Evolutionary conservation across 2,797 vertebrate genomes (phyloP).

Genomic region (Syndactyla subalaris): DNA sequence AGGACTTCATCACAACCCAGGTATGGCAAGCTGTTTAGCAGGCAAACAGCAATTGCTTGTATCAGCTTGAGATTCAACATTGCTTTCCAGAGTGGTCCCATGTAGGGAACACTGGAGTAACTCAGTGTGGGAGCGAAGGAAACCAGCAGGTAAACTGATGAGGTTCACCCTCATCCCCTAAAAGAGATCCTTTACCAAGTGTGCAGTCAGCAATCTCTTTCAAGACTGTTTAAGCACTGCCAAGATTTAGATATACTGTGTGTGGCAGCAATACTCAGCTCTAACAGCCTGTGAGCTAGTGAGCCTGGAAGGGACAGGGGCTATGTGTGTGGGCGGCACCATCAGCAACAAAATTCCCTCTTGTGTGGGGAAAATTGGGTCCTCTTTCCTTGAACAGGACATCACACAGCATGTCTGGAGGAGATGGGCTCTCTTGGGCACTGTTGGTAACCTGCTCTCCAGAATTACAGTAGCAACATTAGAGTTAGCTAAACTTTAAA

Average conservation of each 20-base stretch:
- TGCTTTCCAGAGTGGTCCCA: background rate
- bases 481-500: background rate
- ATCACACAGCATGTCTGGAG: background rate
- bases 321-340: background rate
- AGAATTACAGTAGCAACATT: slow-evolving; percentile 6
- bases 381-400: background rate
- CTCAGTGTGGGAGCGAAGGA: background rate
- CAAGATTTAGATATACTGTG: background rate
- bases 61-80: background rate
- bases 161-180: background rate
- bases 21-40: background rate
- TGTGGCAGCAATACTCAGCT: background rate
- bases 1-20: background rate
- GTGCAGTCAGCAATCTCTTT: background rate
- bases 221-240: background rate
- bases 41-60: background rate
- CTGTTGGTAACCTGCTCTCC: background rate
- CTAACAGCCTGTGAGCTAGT: background rate
- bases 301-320: background rate
- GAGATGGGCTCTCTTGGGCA: background rate
- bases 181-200: background rate
- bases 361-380: rapidly evolving
- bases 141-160: background rate
- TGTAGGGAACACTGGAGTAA: background rate
- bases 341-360: background rate